These are phyloP conservation scores for Microplitis demolitor DNA, from an alignment of 1,140 invertebrate genomes.

Conservation along the genomic window DNA sequence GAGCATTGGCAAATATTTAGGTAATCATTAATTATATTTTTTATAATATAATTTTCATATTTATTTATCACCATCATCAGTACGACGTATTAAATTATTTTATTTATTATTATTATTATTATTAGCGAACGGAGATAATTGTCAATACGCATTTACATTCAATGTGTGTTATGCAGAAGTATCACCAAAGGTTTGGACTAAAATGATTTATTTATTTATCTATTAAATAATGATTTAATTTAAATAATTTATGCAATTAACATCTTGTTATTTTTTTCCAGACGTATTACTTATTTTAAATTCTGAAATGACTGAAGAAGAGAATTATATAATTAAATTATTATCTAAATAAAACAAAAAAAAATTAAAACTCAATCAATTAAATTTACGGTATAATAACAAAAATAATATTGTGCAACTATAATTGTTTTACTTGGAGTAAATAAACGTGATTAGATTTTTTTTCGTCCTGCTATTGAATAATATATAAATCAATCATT, in stretches of 20 bases:
- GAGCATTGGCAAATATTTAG: constrained; percentile 49
- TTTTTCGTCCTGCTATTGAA: no score
- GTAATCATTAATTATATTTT: constrained; percentile 27
- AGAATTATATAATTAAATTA: not conserved
- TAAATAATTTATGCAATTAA: not conserved
- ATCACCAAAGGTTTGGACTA: constrained; percentile 45
- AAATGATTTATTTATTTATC: no score
- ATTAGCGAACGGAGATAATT: constrained; percentile 46
- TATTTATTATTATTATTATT: not conserved
- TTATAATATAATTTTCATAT: not conserved
- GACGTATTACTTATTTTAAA: constrained; percentile 41
- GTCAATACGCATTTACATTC: constrained; percentile 49
- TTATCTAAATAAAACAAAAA: not conserved
- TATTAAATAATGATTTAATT: no score
- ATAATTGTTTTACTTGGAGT: no score
- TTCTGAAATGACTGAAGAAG: not conserved
- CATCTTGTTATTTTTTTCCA: constrained; percentile 19
- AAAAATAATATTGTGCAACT: no score
- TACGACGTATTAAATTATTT: not conserved
- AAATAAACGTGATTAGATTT: no score
- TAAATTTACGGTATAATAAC: no score
- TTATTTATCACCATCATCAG: not conserved
- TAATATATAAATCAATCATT: no score
- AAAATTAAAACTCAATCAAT: not conserved
- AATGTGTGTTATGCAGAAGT: constrained; percentile 48